Evolutionary conservation across 2,797 vertebrate species (phyloP).

Genomic region (Odontamblyopus rebecca): DNA sequence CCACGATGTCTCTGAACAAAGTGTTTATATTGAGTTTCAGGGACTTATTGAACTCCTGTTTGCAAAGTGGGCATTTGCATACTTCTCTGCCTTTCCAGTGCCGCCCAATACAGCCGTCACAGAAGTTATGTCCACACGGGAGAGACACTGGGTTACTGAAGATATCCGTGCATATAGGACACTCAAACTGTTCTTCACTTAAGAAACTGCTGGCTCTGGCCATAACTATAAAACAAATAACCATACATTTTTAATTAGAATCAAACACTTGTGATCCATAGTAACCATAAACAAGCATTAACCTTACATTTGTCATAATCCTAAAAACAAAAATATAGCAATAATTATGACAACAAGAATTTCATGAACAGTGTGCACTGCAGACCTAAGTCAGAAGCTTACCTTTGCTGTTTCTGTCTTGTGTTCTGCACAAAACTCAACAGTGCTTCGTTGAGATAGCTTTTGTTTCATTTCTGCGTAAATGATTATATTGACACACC

Average conservation of each 20-base stretch:
- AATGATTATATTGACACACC: neutral
- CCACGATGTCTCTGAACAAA: slow-evolving; percentile 47
- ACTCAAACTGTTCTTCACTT: slow-evolving; percentile 52
- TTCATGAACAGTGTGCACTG: neutral
- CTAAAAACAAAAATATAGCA: neutral
- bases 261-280: neutral
- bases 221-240: slow-evolving; percentile 34
- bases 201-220: slow-evolving; percentile 22
- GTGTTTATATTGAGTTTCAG: slow-evolving; percentile 53
- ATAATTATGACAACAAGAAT: neutral
- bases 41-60: slow-evolving; percentile 25
- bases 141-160: slow-evolving; percentile 55
- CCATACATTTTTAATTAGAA: neutral
- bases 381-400: neutral
- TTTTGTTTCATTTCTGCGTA: slow-evolving; percentile 41
- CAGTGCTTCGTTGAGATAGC: neutral
- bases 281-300: neutral
- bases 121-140: slow-evolving; percentile 67
- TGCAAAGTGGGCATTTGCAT: slow-evolving; percentile 56
- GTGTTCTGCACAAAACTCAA: slow-evolving; percentile 6
- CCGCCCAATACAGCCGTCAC: slow-evolving; percentile 41
- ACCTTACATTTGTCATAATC: neutral
- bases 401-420: neutral
- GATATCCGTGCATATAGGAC: slow-evolving; percentile 57
- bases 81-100: slow-evolving; percentile 40